Conservation (phyloP, 2,888 invertebrate species). For the Agriopis aurantiaria region DNA sequence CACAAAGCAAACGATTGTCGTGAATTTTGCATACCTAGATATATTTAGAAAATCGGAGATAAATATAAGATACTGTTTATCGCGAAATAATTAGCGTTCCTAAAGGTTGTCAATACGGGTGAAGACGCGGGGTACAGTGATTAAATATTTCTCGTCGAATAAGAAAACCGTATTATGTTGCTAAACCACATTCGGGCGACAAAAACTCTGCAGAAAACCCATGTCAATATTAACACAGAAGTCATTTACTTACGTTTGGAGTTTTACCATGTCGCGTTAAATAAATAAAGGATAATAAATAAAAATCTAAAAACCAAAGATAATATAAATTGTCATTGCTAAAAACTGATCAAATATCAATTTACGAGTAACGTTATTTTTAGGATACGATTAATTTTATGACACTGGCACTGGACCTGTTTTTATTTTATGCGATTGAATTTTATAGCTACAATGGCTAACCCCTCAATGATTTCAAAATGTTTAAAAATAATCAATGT, state of each 20-base stretch:
- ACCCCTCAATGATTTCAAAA: background rate
- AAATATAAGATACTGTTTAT: too few relatives aligned
- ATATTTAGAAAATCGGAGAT: too few relatives aligned
- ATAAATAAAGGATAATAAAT: conserved; percentile 1
- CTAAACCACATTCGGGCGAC: conserved; percentile 60
- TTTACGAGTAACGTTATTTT: conserved; percentile 4
- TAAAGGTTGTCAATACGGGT: too few relatives aligned
- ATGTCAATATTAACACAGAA: conserved; percentile 56
- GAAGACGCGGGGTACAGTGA: background rate
- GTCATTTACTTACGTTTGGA: conserved; percentile 39
- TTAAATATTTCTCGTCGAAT: background rate
- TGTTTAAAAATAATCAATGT: background rate
- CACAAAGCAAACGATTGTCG: too few relatives aligned
- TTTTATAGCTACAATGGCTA: background rate
- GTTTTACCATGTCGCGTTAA: background rate
- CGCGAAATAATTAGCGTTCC: too few relatives aligned
- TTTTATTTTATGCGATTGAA: background rate
- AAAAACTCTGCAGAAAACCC: conserved; percentile 43
- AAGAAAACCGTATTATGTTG: conserved; percentile 52
- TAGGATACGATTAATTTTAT: conserved; percentile 10
- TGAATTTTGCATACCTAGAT: too few relatives aligned
- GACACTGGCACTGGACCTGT: background rate
- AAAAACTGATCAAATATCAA: background rate
- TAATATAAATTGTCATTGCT: background rate
- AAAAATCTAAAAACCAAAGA: background rate